phyloP scores from a whole-genome alignment of 2,113 vertebrate genomes.

The Tragelaphus scriptus region DNA sequence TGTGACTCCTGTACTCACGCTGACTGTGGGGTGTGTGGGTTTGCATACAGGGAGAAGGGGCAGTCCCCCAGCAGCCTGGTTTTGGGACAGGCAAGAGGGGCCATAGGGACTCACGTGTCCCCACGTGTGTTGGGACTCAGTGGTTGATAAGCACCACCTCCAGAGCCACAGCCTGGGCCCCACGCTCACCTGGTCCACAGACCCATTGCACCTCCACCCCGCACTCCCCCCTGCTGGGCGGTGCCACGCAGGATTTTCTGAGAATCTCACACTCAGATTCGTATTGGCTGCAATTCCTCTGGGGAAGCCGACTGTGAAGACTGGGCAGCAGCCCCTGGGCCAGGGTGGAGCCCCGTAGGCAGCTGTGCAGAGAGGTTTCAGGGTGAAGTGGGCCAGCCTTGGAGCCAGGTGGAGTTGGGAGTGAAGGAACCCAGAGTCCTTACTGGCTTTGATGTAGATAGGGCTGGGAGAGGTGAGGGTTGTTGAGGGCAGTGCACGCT shows the following conservation, averaged over 20 bases:
- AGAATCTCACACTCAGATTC: background rate
- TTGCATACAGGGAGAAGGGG: background rate
- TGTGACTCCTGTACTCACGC: background rate
- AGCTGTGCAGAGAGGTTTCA: background rate
- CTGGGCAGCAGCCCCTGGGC: background rate
- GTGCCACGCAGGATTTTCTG: background rate
- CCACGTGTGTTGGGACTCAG: background rate
- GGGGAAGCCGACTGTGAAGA: background rate
- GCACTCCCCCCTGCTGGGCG: background rate
- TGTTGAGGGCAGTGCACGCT: too few species aligned
- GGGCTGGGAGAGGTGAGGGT: background rate
- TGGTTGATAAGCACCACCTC: background rate
- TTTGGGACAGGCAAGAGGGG: background rate
- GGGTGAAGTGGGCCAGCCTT: background rate
- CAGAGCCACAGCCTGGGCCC: background rate
- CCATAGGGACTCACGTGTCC: background rate
- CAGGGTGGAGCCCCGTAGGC: background rate
- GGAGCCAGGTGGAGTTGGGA: background rate
- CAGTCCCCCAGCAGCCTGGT: background rate
- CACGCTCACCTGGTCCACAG: accelerated
- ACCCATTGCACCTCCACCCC: background rate
- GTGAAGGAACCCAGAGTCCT: background rate
- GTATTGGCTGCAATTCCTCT: background rate
- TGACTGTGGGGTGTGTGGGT: background rate
- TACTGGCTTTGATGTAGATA: background rate